These are phyloP conservation scores for Hylia prasina DNA, from an alignment of 2,113 vertebrate species.

Conservation along the genomic window DNA sequence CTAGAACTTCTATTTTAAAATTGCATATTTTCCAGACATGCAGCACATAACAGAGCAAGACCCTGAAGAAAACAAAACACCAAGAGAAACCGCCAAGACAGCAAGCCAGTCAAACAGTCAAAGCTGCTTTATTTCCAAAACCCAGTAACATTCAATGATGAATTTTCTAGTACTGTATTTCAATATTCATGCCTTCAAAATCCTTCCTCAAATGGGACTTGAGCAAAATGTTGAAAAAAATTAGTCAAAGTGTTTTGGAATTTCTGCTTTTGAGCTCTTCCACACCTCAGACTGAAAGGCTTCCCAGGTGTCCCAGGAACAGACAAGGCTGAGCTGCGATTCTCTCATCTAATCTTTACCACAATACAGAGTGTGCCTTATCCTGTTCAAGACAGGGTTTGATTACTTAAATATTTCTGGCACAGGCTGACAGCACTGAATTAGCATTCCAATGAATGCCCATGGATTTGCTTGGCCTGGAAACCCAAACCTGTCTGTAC, in stretches of 20 bases:
- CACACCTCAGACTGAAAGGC: not conserved
- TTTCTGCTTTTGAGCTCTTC: not conserved
- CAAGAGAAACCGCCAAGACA: not conserved
- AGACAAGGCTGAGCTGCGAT: not conserved
- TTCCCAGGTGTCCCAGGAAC: not conserved
- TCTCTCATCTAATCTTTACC: not conserved
- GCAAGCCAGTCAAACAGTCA: not conserved
- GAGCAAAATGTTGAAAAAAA: not conserved
- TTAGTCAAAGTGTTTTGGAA: not conserved
- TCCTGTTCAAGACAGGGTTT: not conserved
- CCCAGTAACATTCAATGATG: not conserved
- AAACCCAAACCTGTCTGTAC: not conserved
- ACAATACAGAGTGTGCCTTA: not conserved
- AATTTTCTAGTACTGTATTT: not conserved
- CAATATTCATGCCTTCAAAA: not conserved
- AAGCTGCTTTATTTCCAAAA: not conserved
- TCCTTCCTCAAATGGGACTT: not conserved
- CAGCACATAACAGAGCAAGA: not conserved
- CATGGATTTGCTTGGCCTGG: not conserved
- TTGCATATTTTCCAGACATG: not conserved
- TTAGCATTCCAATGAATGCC: not conserved
- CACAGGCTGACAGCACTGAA: not conserved
- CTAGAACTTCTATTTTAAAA: not conserved
- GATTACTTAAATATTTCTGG: not conserved
- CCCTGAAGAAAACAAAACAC: not conserved